Percentiles rank a stretch among this genome's conserved stretches.
Evolutionary conservation across 2,888 invertebrate genomes (phyloP).

Genomic region (Harpalus rufipes): DNA sequence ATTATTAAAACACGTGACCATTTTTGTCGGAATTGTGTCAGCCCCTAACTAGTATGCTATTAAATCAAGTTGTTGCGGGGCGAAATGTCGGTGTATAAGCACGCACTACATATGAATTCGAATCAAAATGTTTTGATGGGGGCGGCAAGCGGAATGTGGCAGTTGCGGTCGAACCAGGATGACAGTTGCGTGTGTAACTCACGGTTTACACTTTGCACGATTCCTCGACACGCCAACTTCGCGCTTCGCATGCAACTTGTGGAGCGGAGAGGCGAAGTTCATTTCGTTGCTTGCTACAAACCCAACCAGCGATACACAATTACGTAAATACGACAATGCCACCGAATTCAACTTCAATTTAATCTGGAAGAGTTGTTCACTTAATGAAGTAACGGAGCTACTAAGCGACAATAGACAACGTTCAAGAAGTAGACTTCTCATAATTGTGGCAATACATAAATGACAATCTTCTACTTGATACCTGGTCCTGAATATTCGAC

Average conservation of each 20-base stretch:
- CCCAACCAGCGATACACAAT: neutral
- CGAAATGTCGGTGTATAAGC: neutral
- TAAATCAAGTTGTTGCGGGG: constrained; percentile 43
- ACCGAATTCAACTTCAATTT: neutral
- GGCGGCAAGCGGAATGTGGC: constrained; percentile 23
- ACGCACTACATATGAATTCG: constrained; percentile 26
- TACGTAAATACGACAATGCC: neutral
- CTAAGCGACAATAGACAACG: too few species aligned
- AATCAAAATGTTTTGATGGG: constrained; percentile 12
- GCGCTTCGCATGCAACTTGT: constrained; percentile 31
- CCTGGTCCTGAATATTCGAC: too few species aligned
- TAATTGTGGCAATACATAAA: too few species aligned
- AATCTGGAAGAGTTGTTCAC: too few species aligned
- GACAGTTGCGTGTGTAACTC: constrained; percentile 39
- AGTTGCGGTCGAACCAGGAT: constrained; percentile 19
- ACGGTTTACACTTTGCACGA: constrained; percentile 42
- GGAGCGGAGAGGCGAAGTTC: constrained; percentile 7
- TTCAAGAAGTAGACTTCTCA: too few species aligned
- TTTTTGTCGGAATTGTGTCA: neutral
- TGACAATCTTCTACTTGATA: too few species aligned
- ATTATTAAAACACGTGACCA: neutral
- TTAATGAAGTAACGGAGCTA: too few species aligned
- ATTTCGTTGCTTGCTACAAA: constrained; percentile 21
- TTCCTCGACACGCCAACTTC: constrained; percentile 29
- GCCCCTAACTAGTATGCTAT: constrained; percentile 7